Evolutionary conservation across 1,140 invertebrate genomes (phyloP).

Genomic region (Bicyclus anynana): DNA sequence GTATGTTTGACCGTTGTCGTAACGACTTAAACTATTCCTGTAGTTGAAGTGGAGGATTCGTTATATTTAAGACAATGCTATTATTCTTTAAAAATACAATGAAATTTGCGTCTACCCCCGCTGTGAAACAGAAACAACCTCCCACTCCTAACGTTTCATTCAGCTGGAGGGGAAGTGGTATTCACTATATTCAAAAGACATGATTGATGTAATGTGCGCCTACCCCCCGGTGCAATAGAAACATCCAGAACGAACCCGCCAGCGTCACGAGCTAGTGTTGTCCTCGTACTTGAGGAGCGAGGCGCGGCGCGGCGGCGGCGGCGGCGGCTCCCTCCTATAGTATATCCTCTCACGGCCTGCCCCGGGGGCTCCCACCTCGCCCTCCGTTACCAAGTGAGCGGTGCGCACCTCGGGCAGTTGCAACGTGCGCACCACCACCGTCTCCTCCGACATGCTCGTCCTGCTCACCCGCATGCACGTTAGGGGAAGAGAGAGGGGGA

Average conservation of each 20-base stretch:
- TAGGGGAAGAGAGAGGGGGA: conserved; percentile 18
- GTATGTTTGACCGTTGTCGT: too few species aligned
- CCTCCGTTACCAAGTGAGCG: conserved; percentile 36
- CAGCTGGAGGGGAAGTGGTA: too few species aligned
- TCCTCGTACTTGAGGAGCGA: conserved; percentile 55
- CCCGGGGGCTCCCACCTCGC: too few species aligned
- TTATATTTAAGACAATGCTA: too few species aligned
- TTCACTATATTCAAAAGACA: too few species aligned
- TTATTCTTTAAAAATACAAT: too few species aligned
- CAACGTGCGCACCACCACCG: conserved; percentile 47
- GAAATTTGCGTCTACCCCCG: not conserved
- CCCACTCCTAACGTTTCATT: too few species aligned
- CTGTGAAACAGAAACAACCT: not conserved
- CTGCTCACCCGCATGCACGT: conserved; percentile 57
- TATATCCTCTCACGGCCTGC: conserved; percentile 30
- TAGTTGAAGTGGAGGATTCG: too few species aligned
- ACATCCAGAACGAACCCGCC: conserved; percentile 35
- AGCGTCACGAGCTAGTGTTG: conserved; percentile 32
- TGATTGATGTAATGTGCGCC: too few species aligned
- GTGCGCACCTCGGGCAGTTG: conserved; percentile 53
- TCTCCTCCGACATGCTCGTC: conserved; percentile 49
- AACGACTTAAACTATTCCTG: too few species aligned
- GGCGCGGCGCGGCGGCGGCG: conserved; percentile 52
- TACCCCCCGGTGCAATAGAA: not conserved
- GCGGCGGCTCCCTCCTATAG: conserved; percentile 43